Evolutionary conservation across 1,140 invertebrate species (phyloP).

Genomic region (Trichomalopsis sarcophagae): DNA sequence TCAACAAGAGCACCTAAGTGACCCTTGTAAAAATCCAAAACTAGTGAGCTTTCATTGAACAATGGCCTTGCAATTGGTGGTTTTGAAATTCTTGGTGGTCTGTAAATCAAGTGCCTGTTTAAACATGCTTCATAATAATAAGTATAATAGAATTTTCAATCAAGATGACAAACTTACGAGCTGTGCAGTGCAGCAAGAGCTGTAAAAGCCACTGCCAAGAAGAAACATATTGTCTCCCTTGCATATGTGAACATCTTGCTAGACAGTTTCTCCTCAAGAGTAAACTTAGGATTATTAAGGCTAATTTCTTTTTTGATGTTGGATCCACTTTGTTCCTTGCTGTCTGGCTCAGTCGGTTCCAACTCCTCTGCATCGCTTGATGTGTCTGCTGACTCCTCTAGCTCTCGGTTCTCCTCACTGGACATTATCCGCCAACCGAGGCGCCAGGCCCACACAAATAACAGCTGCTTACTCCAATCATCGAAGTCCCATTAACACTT

Average conservation of each 20-base stretch:
- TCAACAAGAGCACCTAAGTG: slow-evolving; percentile 80
- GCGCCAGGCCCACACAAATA: slow-evolving; percentile 23
- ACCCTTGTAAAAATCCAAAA: slow-evolving; percentile 85
- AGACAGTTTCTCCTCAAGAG: slow-evolving; percentile 60
- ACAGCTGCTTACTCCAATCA: slow-evolving; percentile 12
- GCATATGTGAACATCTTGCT: slow-evolving; percentile 72
- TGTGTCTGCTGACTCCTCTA: slow-evolving; percentile 53
- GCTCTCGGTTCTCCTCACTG: slow-evolving; percentile 53
- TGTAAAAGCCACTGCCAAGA: slow-evolving; percentile 71
- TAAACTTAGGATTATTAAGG: neutral
- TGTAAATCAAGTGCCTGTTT: slow-evolving; percentile 69
- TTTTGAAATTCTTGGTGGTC: slow-evolving; percentile 81
- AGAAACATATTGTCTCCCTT: slow-evolving; percentile 70
- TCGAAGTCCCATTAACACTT: slow-evolving; percentile 12
- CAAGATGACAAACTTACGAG: slow-evolving; percentile 65
- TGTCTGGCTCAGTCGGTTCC: slow-evolving; percentile 35
- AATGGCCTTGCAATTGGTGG: slow-evolving; percentile 81
- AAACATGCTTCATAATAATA: slow-evolving; percentile 27
- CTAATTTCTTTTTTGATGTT: slow-evolving; percentile 1
- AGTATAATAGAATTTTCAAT: neutral
- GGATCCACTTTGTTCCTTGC: neutral
- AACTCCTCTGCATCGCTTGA: slow-evolving; percentile 63
- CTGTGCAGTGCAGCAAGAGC: slow-evolving; percentile 73
- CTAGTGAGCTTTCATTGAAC: slow-evolving; percentile 79
- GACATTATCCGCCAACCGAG: slow-evolving; percentile 62